phyloP scores from a whole-genome alignment of 2,113 vertebrate species.

The Puffinus mauretanicus region DNA sequence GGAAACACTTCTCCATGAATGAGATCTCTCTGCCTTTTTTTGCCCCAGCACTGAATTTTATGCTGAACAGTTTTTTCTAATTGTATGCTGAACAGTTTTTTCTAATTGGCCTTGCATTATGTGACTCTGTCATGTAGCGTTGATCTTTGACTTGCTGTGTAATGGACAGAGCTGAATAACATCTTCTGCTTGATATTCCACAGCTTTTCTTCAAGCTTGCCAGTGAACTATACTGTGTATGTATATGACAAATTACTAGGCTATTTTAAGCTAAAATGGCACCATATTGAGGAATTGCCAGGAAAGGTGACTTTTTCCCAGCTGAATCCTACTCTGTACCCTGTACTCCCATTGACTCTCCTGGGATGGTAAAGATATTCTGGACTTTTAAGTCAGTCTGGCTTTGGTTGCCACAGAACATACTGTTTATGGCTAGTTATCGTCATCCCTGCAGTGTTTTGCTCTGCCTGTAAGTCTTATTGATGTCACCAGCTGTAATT shows the following conservation, averaged over 20 bases:
- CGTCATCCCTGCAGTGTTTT: background rate
- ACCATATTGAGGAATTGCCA: background rate
- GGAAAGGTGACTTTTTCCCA: background rate
- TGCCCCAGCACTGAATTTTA: background rate
- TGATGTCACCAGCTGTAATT: background rate
- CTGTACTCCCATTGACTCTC: background rate
- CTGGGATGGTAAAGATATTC: background rate
- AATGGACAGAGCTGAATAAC: background rate
- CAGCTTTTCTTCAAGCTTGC: background rate
- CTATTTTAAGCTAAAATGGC: background rate
- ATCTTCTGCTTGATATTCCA: background rate
- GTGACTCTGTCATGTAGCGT: rapidly evolving
- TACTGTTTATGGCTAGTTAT: background rate
- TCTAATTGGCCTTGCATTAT: background rate
- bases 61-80: background rate
- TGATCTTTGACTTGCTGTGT: background rate
- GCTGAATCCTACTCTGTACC: background rate
- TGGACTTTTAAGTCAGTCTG: background rate
- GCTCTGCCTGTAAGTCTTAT: background rate
- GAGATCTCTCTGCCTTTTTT: background rate
- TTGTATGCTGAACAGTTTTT: background rate
- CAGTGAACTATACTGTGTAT: background rate
- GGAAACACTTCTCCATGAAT: background rate
- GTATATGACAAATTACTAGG: background rate
- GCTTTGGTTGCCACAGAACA: background rate